Base-by-base conservation (phyloP, 2,113 vertebrate species). In the Pitta sordida region DNA sequence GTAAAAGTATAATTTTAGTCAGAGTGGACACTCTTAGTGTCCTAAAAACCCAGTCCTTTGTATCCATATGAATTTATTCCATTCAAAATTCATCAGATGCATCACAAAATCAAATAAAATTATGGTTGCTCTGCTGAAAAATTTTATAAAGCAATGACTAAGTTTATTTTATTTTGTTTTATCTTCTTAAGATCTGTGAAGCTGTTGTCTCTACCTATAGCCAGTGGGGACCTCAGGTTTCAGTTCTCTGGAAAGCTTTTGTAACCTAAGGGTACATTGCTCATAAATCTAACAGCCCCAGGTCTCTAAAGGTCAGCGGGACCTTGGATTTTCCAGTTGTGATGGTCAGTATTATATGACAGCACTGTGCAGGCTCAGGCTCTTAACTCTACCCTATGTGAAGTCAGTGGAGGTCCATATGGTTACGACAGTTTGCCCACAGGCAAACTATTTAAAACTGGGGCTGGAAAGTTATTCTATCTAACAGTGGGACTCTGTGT, bases 361-460 rank as follows among this genome's bases (percentile, higher is more conserved):
- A 39, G 7, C 0, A 3, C 21, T 48, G 23, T 6, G n/a, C 30
- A 63, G 76, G 71, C 93, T 94, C 51, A 81, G 55, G 15, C 7
- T 85, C 34, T 52, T 71, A 56, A 63, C 27, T 83, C 63, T 88
- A 75, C 48, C 52, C 83, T 83, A 10, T 70, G 51, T 90, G 79
- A 91, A 94, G 71, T 80, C 88, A 78, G 30, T 55, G 27, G 60
- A 95, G 69, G 30, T 96, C 88, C 92, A 92, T 93, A 95, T 90
- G 92, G 92, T 86, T 93, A 13, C 59, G 88, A 78, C 60, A 75
- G n/a, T 94, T 93, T 95, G 60, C 92, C 94, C 77, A 92, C 87
- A 92, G 91, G 91, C 84, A 88, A 74, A 60, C 65, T 76, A 19
- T 88, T 93, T 94, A 88, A 95, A 90, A 91, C 79, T 53, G 71